A percentile compares a stretch with the other conserved stretches of the same genome.
Evolutionary conservation across 2,888 invertebrate genomes (phyloP).

Genomic region (Bellardia pandia): DNA sequence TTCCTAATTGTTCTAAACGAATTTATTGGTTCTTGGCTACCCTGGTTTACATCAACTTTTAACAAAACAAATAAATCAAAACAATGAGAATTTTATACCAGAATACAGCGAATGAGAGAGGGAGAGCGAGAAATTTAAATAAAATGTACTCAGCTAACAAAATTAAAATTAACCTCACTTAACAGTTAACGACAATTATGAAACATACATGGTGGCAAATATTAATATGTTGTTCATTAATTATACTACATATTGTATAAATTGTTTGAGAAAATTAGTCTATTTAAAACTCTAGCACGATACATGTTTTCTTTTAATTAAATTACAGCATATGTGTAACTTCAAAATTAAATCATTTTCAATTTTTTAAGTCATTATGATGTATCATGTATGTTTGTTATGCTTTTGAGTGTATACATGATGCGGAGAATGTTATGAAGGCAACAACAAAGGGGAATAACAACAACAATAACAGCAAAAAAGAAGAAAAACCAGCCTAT

Average conservation of each 20-base stretch:
- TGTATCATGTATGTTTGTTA: conserved; percentile 60
- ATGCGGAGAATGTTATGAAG: conserved; percentile 46
- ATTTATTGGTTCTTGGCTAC: conserved; percentile 13
- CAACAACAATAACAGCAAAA: conserved; percentile 19
- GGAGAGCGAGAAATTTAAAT: conserved; percentile 34
- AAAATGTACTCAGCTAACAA: conserved; percentile 50
- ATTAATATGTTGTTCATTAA: not conserved
- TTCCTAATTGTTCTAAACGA: not conserved
- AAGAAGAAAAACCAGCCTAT: conserved; percentile 34
- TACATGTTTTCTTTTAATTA: not conserved
- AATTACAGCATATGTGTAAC: not conserved
- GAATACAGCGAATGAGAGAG: conserved; percentile 63
- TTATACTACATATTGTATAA: no score
- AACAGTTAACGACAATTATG: conserved; percentile 12
- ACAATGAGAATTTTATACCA: conserved; percentile 24
- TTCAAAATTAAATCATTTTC: not conserved
- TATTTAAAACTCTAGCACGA: no score
- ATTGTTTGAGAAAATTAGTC: no score
- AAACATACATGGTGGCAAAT: conserved; percentile 58
- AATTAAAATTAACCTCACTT: conserved; percentile 63
- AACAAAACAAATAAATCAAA: conserved; percentile 36
- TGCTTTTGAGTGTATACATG: conserved; percentile 54
- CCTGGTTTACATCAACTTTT: not conserved
- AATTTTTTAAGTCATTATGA: conserved; percentile 45
- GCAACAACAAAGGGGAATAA: conserved; percentile 37